Base-by-base conservation (phyloP, 1,140 invertebrate genomes). In the Bombus huntii region DNA sequence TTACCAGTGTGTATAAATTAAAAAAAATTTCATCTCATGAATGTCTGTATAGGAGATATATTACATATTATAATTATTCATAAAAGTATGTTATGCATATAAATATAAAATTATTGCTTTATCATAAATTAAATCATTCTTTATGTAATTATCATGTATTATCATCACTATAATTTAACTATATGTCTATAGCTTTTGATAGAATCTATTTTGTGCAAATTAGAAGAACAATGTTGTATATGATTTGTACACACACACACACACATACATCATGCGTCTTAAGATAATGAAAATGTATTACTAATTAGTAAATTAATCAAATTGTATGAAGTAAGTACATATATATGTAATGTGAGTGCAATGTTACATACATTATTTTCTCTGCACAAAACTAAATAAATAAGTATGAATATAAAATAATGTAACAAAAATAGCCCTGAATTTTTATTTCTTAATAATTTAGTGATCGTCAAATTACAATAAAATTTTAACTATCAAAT, bases 121-220 rank as follows among this genome's bases (percentile, higher is more conserved):
- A 53, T 53, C 47, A 53, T 86, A 85, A 79, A 81, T 81, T 81
- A 80, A 81, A 87, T 65, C 81, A 62, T 74, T 62, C 66, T 86
- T 82, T 85, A 86, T 85, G 74, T 86, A 83, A 89, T 81, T 39
- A 59, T 53, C 57, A 66, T 66, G 79, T 82, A 79, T 34, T 34
- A 25, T 83, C n/a, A 74, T 75, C 65, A 31, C 31, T 8, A 71
- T 80, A 80, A 88, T 77, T 86, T 37, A 42, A 89, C 31, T 65
- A 78, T 70, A 44, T 74, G 28, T 75, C 34, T 85, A 81, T 34
- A 66, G 34, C 39, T 85, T 85, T 79, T 62, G 72, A 72, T 62
- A 73, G 44, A 85, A 80, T 13, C 12, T 72, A 65, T 65, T 85
- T 71, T 84, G 42, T 65, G 80, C 18, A 79, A 79, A 28, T 72